phyloP scores from a whole-genome alignment of 2,888 invertebrate genomes.

The Lasioglossum lativentre region DNA sequence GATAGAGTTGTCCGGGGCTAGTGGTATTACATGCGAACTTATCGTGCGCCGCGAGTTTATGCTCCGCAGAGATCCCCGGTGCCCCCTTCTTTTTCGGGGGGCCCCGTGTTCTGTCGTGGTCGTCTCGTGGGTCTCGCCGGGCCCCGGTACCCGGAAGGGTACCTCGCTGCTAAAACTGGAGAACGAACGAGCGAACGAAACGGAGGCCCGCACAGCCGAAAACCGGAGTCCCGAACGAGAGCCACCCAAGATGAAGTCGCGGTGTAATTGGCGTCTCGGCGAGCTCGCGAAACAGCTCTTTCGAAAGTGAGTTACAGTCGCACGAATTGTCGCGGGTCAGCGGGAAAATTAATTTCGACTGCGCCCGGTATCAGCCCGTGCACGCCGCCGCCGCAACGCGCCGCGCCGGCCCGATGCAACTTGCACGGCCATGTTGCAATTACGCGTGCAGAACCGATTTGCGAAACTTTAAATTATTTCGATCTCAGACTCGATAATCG shows the following conservation, averaged over 20 bases:
- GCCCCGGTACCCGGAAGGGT: slow-evolving; percentile 1
- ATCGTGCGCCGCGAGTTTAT: slow-evolving; percentile 45
- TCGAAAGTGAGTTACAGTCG: background rate
- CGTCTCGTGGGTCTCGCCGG: background rate
- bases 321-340: background rate
- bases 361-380: background rate
- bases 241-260: slow-evolving; percentile 11
- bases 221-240: background rate
- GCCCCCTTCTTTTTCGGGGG: background rate
- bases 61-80: slow-evolving; percentile 5
- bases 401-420: background rate
- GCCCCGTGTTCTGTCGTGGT: background rate
- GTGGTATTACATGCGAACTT: slow-evolving; percentile 53
- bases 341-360: background rate
- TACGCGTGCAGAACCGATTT: background rate
- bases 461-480: background rate
- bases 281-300: background rate
- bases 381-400: too few relatives aligned
- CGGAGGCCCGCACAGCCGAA: background rate
- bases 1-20: slow-evolving; percentile 56
- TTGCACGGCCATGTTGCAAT: background rate
- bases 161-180: background rate
- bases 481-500: background rate
- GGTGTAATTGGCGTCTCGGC: slow-evolving; percentile 12
- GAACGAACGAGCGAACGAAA: background rate